These are phyloP conservation scores for Sitta europaea DNA, from an alignment of 2,113 vertebrate species.

Conservation along the genomic window DNA sequence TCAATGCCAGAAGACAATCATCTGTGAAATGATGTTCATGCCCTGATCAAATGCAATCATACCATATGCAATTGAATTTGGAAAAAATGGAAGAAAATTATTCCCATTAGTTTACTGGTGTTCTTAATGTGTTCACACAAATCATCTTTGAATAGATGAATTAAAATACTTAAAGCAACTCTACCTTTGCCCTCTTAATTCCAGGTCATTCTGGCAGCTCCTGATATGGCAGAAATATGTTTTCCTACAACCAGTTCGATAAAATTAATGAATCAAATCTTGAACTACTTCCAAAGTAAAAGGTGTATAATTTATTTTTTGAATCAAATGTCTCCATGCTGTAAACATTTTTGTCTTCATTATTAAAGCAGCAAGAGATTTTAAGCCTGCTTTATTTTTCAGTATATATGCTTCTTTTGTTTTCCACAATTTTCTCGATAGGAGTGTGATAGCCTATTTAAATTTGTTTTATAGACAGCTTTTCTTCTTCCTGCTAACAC, in stretches of 20 bases:
- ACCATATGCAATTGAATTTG: background rate
- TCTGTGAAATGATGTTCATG: background rate
- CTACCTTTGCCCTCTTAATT: background rate
- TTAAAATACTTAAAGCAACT: background rate
- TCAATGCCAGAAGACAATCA: constrained; percentile 14
- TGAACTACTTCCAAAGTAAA: background rate
- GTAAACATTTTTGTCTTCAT: constrained; percentile 4
- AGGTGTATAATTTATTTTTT: background rate
- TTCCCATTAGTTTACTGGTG: background rate
- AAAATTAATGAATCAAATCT: background rate
- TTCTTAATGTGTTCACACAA: background rate
- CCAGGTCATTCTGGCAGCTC: background rate
- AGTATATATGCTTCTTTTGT: background rate
- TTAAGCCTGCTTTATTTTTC: background rate
- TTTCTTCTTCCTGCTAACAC: background rate
- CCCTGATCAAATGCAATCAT: constrained; percentile 35
- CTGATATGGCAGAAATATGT: background rate
- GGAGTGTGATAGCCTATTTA: background rate
- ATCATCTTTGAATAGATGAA: background rate
- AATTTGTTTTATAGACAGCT: background rate
- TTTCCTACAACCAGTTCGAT: background rate
- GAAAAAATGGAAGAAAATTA: constrained; percentile 5
- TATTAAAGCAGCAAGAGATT: background rate
- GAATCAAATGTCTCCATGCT: background rate
- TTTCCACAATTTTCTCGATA: background rate